Evolutionary conservation across 2,113 vertebrate species (phyloP), one percentile per base, ranked within the genome.

Genomic region (Uria aalge): DNA sequence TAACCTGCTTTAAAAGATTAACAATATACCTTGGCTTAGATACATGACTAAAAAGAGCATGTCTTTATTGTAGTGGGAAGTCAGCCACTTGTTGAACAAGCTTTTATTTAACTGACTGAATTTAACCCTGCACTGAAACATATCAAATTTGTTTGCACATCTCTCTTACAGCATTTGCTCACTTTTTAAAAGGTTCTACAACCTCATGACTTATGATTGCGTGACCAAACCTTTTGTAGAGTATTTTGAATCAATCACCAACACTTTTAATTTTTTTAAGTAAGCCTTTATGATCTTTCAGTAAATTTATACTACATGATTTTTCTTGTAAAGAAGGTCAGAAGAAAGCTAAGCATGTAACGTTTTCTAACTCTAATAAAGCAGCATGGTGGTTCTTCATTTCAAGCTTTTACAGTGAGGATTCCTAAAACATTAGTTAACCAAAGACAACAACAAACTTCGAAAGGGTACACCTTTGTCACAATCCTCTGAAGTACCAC

Each of bases 71-170:
- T 17, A 47, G n/a, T 34, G 15, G 29, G 38, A 57, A 53, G 43
- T 53, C 19, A 53, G 60, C 2, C n/a, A 19, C 26, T 68, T 53
- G 23, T 11, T 32, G 12, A 81, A 55, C 0, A 0, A 69, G 22
- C 32, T 68, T 19, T 17, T 43, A 56, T 20, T 79, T 60, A 73
- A 57, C 19, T 53, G 34, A 52, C 7, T 0, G 6, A 72, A 57
- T 59, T 23, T 78, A 57, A 67, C 11, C 20, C 21, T 32, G 55
- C 36, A 55, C 24, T 68, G 62, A 75, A 92, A 62, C 7, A 4
- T 3, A 45, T 0, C 16, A n/a, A 41, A 48, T 55, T 48, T 56
- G 15, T 34, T 50, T 56, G 26, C 20, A 43, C 0, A 0, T 74
- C 40, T 53, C 43, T 67, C 26, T 60, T 32, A 63, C 41, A 76